Evolutionary conservation across 2,113 vertebrate species (phyloP).

Genomic region (Thunnus maccoyii): DNA sequence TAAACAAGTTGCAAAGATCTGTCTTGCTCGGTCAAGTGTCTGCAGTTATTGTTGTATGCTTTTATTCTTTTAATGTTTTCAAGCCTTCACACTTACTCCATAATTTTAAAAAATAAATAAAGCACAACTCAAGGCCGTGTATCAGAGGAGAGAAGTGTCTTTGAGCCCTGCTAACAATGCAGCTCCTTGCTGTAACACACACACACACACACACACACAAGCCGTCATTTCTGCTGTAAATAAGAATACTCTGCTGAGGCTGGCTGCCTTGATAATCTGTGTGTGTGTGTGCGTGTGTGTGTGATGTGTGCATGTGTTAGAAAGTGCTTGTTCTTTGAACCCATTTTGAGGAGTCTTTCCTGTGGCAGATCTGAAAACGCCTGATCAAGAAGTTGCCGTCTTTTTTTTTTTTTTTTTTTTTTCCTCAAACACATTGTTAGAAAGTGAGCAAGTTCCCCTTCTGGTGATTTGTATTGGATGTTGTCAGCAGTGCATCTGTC

Average conservation of each 20-base stretch:
- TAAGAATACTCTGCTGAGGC: slow-evolving; percentile 18
- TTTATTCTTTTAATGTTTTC: slow-evolving; percentile 29
- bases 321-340: slow-evolving; percentile 37
- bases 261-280: slow-evolving; percentile 41
- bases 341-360: slow-evolving; percentile 16
- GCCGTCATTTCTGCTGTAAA: slow-evolving; percentile 37
- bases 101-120: slow-evolving; percentile 11
- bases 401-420: background rate
- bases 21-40: background rate
- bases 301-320: background rate
- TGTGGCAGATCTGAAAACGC: slow-evolving; percentile 28
- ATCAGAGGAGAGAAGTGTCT: slow-evolving; percentile 49
- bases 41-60: slow-evolving; percentile 7
- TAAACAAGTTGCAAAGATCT: background rate
- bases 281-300: slow-evolving; percentile 5
- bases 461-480: slow-evolving; percentile 39
- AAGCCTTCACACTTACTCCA: background rate
- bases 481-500: slow-evolving; percentile 22
- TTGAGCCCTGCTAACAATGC: slow-evolving; percentile 48
- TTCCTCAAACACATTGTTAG: background rate
- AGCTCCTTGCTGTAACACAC: slow-evolving; percentile 28
- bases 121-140: slow-evolving; percentile 38
- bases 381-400: slow-evolving; percentile 29
- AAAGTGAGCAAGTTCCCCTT: slow-evolving; percentile 8
- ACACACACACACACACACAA: slow-evolving; percentile 16